These are phyloP conservation scores for Cyrtonyx montezumae DNA, from an alignment of 2,113 vertebrate genomes.

Conservation along the genomic window DNA sequence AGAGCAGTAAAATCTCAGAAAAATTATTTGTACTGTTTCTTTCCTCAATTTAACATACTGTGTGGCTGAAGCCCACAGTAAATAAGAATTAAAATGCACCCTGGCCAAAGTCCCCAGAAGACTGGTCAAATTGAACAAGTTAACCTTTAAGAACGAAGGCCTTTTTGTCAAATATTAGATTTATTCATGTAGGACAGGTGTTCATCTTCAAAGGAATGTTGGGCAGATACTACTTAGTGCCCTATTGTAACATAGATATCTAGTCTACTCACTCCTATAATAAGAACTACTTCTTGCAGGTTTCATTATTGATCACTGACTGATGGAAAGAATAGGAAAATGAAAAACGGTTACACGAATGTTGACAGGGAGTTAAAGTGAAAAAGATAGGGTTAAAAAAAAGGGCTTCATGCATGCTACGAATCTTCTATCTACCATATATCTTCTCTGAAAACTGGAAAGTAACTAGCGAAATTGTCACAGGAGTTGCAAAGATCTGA, in stretches of 20 bases:
- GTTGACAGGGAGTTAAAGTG: neutral
- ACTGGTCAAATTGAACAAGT: neutral
- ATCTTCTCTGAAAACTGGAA: neutral
- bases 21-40: neutral
- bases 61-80: neutral
- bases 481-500: neutral
- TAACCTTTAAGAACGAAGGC: neutral
- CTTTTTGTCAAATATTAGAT: neutral
- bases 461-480: neutral
- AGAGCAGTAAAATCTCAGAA: neutral
- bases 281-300: neutral
- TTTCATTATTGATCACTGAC: neutral
- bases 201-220: neutral
- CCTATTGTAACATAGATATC: neutral
- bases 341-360: neutral
- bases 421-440: neutral
- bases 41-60: neutral
- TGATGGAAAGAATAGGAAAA: neutral
- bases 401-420: neutral
- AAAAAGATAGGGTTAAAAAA: neutral
- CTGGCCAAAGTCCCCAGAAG: neutral
- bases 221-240: neutral
- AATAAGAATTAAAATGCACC: neutral
- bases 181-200: neutral
- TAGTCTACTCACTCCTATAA: neutral